These are phyloP conservation scores for Neoascia interrupta DNA, from an alignment of 2,888 invertebrate species.

Conservation along the genomic window DNA sequence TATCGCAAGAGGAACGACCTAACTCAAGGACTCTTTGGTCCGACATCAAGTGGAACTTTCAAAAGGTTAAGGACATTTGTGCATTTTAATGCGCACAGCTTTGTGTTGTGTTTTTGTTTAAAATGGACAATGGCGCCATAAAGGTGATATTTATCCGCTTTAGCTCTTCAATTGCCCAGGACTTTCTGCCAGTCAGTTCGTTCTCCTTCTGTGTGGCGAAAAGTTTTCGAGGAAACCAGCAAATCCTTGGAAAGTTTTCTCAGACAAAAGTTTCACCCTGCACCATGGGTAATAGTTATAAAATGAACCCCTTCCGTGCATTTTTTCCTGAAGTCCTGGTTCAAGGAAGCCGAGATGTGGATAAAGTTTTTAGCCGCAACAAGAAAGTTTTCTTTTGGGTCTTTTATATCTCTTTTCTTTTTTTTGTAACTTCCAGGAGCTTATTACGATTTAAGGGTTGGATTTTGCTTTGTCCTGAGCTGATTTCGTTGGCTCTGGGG, in stretches of 20 bases:
- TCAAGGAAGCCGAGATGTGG: slow-evolving; percentile 6
- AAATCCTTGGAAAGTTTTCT: slow-evolving; percentile 54
- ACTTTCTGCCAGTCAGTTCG: not conserved
- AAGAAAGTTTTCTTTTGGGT: slow-evolving; percentile 29
- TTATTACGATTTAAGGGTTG: slow-evolving; percentile 69
- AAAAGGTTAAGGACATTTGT: slow-evolving; percentile 64
- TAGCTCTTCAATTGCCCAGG: slow-evolving; percentile 18
- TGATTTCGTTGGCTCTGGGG: not conserved
- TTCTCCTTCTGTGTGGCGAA: not conserved
- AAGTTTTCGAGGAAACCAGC: slow-evolving; percentile 10
- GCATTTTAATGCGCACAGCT: slow-evolving; percentile 54
- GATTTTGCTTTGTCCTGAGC: slow-evolving; percentile 23
- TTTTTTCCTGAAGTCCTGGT: slow-evolving; percentile 6
- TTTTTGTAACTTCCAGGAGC: slow-evolving; percentile 26
- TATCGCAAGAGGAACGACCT: slow-evolving; percentile 40
- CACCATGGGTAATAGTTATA: slow-evolving; percentile 58
- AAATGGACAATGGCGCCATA: slow-evolving; percentile 61
- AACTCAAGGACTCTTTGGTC: slow-evolving; percentile 37
- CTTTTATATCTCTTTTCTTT: not conserved
- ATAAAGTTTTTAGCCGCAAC: slow-evolving; percentile 59
- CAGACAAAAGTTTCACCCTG: slow-evolving; percentile 46
- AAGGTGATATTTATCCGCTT: slow-evolving; percentile 62
- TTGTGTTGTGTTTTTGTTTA: slow-evolving; percentile 50
- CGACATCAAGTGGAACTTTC: slow-evolving; percentile 30
- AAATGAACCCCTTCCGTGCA: slow-evolving; percentile 56